Evolutionary conservation across 2,113 vertebrate genomes (phyloP).

Genomic region (Nymphicus hollandicus): DNA sequence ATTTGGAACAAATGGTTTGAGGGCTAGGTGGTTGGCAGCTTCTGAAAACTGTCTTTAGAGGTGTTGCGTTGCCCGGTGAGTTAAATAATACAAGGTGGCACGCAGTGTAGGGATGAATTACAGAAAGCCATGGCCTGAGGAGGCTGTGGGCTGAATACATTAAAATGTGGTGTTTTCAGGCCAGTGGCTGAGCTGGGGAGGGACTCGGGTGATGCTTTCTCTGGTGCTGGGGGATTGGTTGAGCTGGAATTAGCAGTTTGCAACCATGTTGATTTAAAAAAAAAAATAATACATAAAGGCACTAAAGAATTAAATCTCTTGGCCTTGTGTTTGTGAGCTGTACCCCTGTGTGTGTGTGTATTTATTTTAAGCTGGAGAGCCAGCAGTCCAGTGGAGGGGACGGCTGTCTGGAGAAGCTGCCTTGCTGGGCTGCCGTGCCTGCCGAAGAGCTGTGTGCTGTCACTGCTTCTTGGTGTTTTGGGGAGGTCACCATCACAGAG

Average conservation of each 20-base stretch:
- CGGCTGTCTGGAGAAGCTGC: neutral
- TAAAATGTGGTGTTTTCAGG: neutral
- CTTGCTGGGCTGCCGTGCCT: fast-evolving
- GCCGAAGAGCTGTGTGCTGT: neutral
- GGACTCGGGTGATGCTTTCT: neutral
- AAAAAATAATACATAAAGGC: neutral
- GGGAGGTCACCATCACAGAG: neutral
- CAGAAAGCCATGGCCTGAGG: neutral
- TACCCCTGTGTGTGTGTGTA: neutral
- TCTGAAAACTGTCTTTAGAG: neutral
- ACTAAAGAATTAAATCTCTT: neutral
- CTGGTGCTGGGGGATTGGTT: neutral
- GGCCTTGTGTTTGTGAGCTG: neutral
- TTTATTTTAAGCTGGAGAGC: neutral
- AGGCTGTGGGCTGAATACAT: neutral
- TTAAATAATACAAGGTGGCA: neutral
- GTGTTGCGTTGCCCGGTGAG: fast-evolving
- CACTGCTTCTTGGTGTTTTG: neutral
- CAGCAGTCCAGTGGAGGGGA: neutral
- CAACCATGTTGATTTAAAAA: neutral
- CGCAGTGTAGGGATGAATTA: neutral
- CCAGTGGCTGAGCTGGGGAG: neutral
- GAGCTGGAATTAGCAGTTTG: neutral
- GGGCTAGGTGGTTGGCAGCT: neutral
- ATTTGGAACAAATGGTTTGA: neutral